A percentile compares a stretch with the other conserved stretches of the same genome.
phyloP scores from a whole-genome alignment of 1,140 invertebrate species.

The Heliothis subflexa region DNA sequence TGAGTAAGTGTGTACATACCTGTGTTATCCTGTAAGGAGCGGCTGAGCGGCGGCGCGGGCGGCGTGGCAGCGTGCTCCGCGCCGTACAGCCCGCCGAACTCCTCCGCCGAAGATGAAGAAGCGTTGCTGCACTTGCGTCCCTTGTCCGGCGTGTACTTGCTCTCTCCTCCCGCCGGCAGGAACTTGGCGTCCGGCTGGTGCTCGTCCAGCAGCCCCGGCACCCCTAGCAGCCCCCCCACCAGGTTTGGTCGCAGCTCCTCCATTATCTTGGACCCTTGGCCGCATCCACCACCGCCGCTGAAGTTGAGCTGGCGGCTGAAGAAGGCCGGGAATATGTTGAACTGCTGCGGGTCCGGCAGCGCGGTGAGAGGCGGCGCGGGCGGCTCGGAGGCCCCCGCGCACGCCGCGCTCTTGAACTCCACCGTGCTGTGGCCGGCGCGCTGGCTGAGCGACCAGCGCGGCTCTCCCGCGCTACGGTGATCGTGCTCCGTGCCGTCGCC shows the following conservation, averaged over 20 bases:
- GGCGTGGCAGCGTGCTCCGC: slow-evolving; percentile 87
- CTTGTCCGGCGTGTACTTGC: slow-evolving; percentile 87
- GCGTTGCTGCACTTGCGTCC: slow-evolving; percentile 91
- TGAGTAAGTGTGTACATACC: slow-evolving; percentile 58
- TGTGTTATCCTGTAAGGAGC: slow-evolving; percentile 88
- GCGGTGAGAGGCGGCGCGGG: slow-evolving; percentile 87
- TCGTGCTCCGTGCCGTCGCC: slow-evolving; percentile 73
- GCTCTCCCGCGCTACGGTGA: slow-evolving; percentile 68
- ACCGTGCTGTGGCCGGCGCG: slow-evolving; percentile 84
- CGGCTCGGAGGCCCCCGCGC: slow-evolving; percentile 87
- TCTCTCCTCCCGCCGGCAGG: slow-evolving; percentile 81
- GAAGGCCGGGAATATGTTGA: slow-evolving; percentile 96
- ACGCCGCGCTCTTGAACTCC: slow-evolving; percentile 86
- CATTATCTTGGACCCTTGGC: slow-evolving; percentile 91
- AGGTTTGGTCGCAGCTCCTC: slow-evolving; percentile 94
- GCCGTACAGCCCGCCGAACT: slow-evolving; percentile 91
- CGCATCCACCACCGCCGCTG: slow-evolving; percentile 88
- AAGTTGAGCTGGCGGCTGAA: slow-evolving; percentile 95
- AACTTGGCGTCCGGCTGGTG: slow-evolving; percentile 88
- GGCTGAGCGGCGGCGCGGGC: slow-evolving; percentile 88
- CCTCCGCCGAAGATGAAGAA: slow-evolving; percentile 92
- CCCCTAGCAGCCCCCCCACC: slow-evolving; percentile 91
- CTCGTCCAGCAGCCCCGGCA: slow-evolving; percentile 91
- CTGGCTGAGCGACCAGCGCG: slow-evolving; percentile 78
- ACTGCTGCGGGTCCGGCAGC: slow-evolving; percentile 90